phyloP scores from a whole-genome alignment of 2,113 vertebrate species.

The Lates calcarifer region DNA sequence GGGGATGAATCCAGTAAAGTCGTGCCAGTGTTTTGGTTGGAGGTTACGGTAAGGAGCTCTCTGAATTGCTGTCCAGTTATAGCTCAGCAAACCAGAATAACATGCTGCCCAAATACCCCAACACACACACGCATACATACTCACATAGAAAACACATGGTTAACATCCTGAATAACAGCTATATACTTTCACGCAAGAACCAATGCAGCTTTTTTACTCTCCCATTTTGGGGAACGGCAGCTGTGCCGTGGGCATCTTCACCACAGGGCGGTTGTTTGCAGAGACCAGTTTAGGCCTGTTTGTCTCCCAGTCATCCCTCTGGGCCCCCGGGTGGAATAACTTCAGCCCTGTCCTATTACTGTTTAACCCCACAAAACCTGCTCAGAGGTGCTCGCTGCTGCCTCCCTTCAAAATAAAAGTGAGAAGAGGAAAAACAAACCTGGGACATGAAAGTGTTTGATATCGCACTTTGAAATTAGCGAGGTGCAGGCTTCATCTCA shows the following conservation, averaged over 20 bases:
- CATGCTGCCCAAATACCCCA: slow-evolving; percentile 64
- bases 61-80: slow-evolving; percentile 60
- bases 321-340: slow-evolving; percentile 42
- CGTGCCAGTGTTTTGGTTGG: slow-evolving; percentile 59
- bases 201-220: slow-evolving; percentile 50
- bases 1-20: slow-evolving; percentile 55
- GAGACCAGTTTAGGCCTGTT: slow-evolving; percentile 74
- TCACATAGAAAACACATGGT: slow-evolving; percentile 63
- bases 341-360: slow-evolving; percentile 30
- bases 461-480: not conserved
- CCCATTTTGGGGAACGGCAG: slow-evolving; percentile 60
- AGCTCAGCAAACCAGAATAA: slow-evolving; percentile 74
- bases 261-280: slow-evolving; percentile 74
- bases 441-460: not conserved
- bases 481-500: not conserved
- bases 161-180: slow-evolving; percentile 65
- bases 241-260: slow-evolving; percentile 65
- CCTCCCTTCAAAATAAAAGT: slow-evolving; percentile 34
- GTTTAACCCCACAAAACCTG: slow-evolving; percentile 20
- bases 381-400: not conserved
- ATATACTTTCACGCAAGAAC: slow-evolving; percentile 63
- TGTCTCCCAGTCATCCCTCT: slow-evolving; percentile 45
- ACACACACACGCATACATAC: slow-evolving; percentile 47
- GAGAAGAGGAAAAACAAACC: not conserved
- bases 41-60: slow-evolving; percentile 70